Evolutionary conservation across 2,113 vertebrate genomes (phyloP).

Genomic region (Bubalus kerabau): DNA sequence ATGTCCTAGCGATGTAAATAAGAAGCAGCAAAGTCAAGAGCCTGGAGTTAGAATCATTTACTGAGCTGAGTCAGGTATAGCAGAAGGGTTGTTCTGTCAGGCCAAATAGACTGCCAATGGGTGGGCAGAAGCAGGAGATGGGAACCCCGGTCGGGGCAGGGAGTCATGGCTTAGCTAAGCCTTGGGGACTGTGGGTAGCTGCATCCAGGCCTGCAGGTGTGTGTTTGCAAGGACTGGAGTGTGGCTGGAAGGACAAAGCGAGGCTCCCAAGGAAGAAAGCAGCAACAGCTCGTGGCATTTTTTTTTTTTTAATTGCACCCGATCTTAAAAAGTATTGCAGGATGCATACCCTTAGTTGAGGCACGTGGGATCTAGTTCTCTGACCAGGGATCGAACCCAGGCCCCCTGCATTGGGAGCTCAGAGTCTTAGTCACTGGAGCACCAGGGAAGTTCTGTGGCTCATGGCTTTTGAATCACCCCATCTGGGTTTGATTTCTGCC

Average conservation of each 20-base stretch:
- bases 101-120: accelerated
- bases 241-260: not conserved
- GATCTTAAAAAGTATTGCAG: not conserved
- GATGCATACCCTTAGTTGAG: not conserved
- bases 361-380: not conserved
- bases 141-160: not conserved
- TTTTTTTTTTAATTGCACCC: not conserved
- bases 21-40: not conserved
- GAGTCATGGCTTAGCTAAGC: not conserved
- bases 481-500: not conserved
- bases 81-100: not conserved
- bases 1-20: not conserved
- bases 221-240: not conserved
- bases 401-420: not conserved
- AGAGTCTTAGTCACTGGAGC: not conserved
- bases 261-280: not conserved
- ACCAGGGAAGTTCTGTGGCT: not conserved
- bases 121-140: not conserved
- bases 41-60: not conserved
- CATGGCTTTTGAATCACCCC: not conserved
- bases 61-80: not conserved
- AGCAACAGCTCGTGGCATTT: accelerated
- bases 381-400: not conserved
- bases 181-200: not conserved
- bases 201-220: not conserved